Evolutionary conservation across 2,113 vertebrate species (phyloP).

Genomic region (Microcebus lehilahytsara): DNA sequence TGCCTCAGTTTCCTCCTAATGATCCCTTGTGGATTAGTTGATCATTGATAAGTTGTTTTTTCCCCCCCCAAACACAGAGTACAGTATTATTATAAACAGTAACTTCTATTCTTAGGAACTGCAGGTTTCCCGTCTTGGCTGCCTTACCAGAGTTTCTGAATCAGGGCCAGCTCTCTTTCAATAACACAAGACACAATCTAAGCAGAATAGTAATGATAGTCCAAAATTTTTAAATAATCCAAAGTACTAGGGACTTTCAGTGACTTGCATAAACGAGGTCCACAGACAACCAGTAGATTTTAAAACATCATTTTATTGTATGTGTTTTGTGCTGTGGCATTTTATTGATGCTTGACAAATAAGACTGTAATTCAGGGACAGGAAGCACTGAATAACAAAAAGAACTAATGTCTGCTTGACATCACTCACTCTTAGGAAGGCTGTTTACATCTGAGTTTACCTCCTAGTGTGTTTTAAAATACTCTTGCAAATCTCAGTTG

Average conservation of each 20-base stretch:
- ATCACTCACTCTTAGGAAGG: conserved; percentile 43
- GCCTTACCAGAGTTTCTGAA: conserved; percentile 72
- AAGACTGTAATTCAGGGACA: conserved; percentile 30
- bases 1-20: conserved; percentile 14
- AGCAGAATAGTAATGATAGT: conserved; percentile 60
- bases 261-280: conserved; percentile 26
- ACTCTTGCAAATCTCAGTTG: conserved; percentile 63
- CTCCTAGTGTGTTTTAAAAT: conserved; percentile 66
- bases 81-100: conserved; percentile 49
- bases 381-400: conserved; percentile 63
- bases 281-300: background rate
- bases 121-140: conserved; percentile 71
- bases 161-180: conserved; percentile 47
- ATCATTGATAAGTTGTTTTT: background rate
- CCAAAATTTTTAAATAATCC: conserved; percentile 49
- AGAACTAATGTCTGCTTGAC: conserved; percentile 46
- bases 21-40: background rate
- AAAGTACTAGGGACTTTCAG: conserved; percentile 16
- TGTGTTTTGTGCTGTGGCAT: conserved; percentile 18
- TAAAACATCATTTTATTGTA: conserved; percentile 26
- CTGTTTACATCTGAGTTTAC: conserved; percentile 71
- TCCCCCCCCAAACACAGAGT: background rate
- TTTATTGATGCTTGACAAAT: conserved; percentile 62
- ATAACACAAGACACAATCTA: conserved; percentile 60
- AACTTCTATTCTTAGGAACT: conserved; percentile 78